phyloP scores from a whole-genome alignment of 2,113 vertebrate genomes.

The Hemibates koningsi region DNA sequence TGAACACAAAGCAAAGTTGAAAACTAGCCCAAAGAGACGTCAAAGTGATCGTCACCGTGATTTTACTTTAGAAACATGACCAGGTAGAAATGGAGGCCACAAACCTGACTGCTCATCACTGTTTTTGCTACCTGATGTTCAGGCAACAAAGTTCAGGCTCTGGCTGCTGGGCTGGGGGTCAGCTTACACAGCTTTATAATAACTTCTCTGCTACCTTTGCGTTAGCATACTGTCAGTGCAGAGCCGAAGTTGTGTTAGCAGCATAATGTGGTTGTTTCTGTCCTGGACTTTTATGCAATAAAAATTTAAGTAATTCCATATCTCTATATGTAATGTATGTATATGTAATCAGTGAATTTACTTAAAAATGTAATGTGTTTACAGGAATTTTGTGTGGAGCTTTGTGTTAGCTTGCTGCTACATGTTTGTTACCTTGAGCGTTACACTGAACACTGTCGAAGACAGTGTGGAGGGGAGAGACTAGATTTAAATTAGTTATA shows the following conservation, averaged over 20 bases:
- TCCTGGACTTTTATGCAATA: not conserved
- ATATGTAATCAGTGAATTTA: not conserved
- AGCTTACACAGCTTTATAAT: not conserved
- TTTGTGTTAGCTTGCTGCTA: not conserved
- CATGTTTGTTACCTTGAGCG: not conserved
- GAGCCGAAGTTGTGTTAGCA: not conserved
- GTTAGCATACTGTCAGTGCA: not conserved
- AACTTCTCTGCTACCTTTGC: not conserved
- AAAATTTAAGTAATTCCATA: not conserved
- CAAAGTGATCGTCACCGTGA: fast-evolving
- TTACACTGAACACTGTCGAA: not conserved
- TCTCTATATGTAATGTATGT: not conserved
- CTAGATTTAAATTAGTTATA: not conserved
- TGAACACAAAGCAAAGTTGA: not conserved
- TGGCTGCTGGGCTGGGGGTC: not conserved
- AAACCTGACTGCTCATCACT: not conserved
- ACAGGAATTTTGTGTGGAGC: not conserved
- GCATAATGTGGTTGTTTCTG: not conserved
- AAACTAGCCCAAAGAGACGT: not conserved
- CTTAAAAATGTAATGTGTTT: not conserved
- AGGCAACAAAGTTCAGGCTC: not conserved
- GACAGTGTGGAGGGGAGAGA: fast-evolving
- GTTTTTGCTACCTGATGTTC: not conserved
- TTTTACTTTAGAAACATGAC: not conserved
- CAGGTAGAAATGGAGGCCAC: not conserved